Evolutionary conservation across 2,113 vertebrate genomes (phyloP), one percentile per base, ranked within the genome.

Genomic region (Macquaria ambigua): DNA sequence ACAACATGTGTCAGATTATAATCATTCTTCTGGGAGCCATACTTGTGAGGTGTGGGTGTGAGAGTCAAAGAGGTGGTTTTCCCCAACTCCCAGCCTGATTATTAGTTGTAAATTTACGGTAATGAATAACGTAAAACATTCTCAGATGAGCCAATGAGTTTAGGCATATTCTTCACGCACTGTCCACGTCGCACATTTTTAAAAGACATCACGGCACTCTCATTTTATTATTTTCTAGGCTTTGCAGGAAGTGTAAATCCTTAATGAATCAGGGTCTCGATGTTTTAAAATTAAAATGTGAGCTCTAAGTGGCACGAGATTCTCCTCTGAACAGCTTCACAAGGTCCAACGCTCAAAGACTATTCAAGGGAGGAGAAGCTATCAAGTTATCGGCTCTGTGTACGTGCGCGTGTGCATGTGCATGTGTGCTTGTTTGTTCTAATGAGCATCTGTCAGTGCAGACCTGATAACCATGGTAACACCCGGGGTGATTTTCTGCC

Each of bases 381-480:
- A 78, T 89, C 43, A 74, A 82, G 64, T 81, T 67, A 77, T 83
- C 28, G 48, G 34, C 72, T 63, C 34, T 34, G 55, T 77, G 28
- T 77, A 23, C 66, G 77, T 64, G n/a, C 10, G 56, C 3, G 37
- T 67, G 2, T 53, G 76, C 6, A 20, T 20, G 25, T 82, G 71
- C 8, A 8, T 14, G 72, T 76, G 75, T 61, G 85, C 80, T 82
- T 88, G 89, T 92, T 89, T 89, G 89, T 92, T 90, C 89, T 94
- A 95, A 95, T 94, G 92, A 95, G 91, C 94, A 92, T 93, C 93
- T 95, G 94, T 94, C 90, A 87, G 92, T 81, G 55, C 87, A 90
- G 89, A 82, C 86, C 87, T 84, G 90, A 88, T 92, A 92, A 88
- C 90, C 87, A 75, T 46, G 64, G 34, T 88, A 89, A 90, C 90